phyloP scores from a whole-genome alignment of 2,888 invertebrate genomes.

The Ctena decussata region DNA sequence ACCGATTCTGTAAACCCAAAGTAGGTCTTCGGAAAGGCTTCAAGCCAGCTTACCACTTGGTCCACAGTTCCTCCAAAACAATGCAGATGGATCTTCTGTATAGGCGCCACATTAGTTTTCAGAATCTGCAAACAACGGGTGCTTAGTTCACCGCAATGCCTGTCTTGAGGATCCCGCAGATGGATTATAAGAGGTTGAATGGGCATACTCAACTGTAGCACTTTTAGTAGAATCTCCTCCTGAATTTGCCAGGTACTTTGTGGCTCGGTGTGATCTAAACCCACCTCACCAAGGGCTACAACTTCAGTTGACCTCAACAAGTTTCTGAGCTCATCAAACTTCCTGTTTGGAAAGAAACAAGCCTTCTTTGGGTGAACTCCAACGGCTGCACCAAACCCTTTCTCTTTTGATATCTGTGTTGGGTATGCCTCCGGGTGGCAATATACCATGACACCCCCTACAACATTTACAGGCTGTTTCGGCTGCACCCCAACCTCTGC shows the following conservation, averaged over 20 bases:
- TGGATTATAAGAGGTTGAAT: background rate
- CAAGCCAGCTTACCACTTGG: conserved; percentile 10
- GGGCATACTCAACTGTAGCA: background rate
- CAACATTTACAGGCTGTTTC: background rate
- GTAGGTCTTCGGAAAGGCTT: conserved; percentile 14
- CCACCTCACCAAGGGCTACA: background rate
- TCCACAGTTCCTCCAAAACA: conserved; percentile 20
- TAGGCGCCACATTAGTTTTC: background rate
- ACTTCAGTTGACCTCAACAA: background rate
- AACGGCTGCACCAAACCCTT: background rate
- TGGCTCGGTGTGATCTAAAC: background rate
- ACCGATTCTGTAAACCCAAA: conserved; percentile 22
- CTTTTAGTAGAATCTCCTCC: background rate
- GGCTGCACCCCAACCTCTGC: background rate
- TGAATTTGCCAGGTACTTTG: background rate
- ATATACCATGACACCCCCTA: background rate
- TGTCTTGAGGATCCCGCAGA: background rate
- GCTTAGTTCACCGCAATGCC: background rate
- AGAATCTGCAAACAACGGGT: conserved; percentile 7
- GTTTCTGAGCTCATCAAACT: background rate
- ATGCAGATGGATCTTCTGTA: conserved; percentile 31
- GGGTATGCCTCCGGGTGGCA: background rate
- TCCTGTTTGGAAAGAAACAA: background rate
- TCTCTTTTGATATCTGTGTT: background rate
- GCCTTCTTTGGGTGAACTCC: background rate